Conservation (phyloP, 2,113 vertebrate genomes). For the Sphyrna mokarran region DNA sequence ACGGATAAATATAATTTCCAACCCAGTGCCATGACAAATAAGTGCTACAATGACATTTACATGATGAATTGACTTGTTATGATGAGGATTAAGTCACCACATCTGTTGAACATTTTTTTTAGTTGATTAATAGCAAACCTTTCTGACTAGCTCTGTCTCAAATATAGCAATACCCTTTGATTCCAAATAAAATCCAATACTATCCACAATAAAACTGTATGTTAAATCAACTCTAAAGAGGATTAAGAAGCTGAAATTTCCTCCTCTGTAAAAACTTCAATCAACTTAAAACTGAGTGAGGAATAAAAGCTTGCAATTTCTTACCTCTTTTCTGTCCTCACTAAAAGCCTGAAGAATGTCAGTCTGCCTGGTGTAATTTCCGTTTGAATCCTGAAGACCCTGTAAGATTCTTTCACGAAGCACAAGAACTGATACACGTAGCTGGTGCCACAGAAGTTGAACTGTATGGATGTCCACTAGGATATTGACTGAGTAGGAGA, state of each 20-base stretch:
- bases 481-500: conserved; percentile 94
- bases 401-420: conserved; percentile 93
- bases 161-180: background rate
- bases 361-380: conserved; percentile 92
- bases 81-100: background rate
- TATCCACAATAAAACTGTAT: background rate
- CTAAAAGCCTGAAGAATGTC: conserved; percentile 95
- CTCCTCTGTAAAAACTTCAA: background rate
- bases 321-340: conserved; percentile 83
- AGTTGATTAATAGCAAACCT: background rate
- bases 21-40: background rate
- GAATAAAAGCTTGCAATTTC: background rate
- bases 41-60: background rate
- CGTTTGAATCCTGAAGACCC: conserved; percentile 95
- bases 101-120: background rate
- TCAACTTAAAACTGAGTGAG: no score
- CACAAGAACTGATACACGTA: conserved; percentile 92
- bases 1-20: background rate
- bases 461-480: conserved; percentile 90
- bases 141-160: background rate
- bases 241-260: background rate
- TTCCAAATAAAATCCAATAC: background rate
- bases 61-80: background rate
- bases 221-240: background rate
- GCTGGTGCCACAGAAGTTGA: conserved; percentile 95